Percentiles rank a stretch among this genome's conserved stretches.
Evolutionary conservation across 92 coral and sea anemone genomes (phyloP).

Genomic region (Montipora capitata): DNA sequence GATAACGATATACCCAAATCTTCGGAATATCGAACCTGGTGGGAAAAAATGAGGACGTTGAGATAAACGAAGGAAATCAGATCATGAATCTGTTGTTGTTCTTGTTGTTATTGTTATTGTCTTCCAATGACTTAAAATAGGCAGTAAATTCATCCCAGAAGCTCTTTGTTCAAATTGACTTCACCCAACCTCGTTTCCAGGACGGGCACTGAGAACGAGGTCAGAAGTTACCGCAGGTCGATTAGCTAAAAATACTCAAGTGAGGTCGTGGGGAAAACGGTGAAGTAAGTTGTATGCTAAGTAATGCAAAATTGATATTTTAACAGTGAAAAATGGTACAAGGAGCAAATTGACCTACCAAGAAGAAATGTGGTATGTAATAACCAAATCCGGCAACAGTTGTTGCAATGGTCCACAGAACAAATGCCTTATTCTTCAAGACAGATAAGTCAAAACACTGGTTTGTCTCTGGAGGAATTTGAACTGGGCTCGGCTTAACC

Average conservation of each 20-base stretch:
- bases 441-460: conserved; percentile 77
- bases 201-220: too few species aligned
- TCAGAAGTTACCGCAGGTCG: too few species aligned
- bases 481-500: conserved; percentile 29
- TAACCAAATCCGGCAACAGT: conserved; percentile 92
- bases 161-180: too few species aligned
- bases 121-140: too few species aligned
- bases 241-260: too few species aligned
- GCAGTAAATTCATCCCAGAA: too few species aligned
- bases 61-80: not conserved
- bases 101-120: not conserved
- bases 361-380: conserved; percentile 91
- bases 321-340: too few species aligned
- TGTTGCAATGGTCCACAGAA: conserved; percentile 90
- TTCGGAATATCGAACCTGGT: conserved; percentile 88
- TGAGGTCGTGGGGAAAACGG: too few species aligned
- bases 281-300: too few species aligned
- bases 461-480: conserved; percentile 14
- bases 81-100: not conserved
- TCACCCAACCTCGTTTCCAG: too few species aligned
- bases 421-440: conserved; percentile 89
- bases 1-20: conserved; percentile 89
- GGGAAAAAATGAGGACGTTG: not conserved
- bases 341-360: conserved; percentile 69
- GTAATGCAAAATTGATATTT: too few species aligned